phyloP scores from a whole-genome alignment of 1,140 invertebrate genomes.

The Asobara japonica region DNA sequence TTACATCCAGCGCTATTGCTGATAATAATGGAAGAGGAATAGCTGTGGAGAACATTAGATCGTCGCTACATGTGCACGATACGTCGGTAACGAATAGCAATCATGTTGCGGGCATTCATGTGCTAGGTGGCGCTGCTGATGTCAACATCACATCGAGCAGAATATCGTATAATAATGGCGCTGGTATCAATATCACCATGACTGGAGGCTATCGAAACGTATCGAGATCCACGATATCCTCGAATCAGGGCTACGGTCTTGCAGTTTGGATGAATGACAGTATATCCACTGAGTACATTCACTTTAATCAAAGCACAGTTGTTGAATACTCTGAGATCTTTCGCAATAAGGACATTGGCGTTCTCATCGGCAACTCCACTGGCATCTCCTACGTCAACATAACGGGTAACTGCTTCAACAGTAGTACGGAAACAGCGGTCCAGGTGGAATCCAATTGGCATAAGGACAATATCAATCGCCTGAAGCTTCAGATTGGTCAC shows the following conservation, averaged over 20 bases:
- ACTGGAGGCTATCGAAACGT: slow-evolving; percentile 91
- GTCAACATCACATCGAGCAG: slow-evolving; percentile 91
- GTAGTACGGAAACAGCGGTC: slow-evolving; percentile 78
- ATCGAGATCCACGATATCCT: slow-evolving; percentile 81
- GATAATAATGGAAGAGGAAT: slow-evolving; percentile 95
- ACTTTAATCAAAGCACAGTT: slow-evolving; percentile 84
- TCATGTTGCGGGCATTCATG: slow-evolving; percentile 87
- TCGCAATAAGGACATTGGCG: slow-evolving; percentile 83
- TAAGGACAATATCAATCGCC: slow-evolving; percentile 66
- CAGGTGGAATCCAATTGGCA: slow-evolving; percentile 86
- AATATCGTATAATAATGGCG: slow-evolving; percentile 91
- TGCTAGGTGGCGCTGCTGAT: slow-evolving; percentile 87
- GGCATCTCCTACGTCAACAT: slow-evolving; percentile 82
- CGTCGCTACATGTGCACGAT: slow-evolving; percentile 81
- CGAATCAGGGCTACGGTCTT: slow-evolving; percentile 86
- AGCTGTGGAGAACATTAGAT: slow-evolving; percentile 84
- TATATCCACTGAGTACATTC: slow-evolving; percentile 74
- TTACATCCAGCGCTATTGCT: slow-evolving; percentile 84
- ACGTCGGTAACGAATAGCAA: slow-evolving; percentile 87
- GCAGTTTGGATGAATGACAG: slow-evolving; percentile 91
- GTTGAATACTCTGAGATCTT: slow-evolving; percentile 88
- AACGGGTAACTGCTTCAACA: slow-evolving; percentile 85
- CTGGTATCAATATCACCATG: slow-evolving; percentile 90
- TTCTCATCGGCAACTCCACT: slow-evolving; percentile 84
- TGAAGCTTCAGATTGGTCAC: slow-evolving; percentile 84